These are phyloP conservation scores for Bothrops jararaca DNA, from an alignment of 2,113 vertebrate genomes.

Conservation along the genomic window DNA sequence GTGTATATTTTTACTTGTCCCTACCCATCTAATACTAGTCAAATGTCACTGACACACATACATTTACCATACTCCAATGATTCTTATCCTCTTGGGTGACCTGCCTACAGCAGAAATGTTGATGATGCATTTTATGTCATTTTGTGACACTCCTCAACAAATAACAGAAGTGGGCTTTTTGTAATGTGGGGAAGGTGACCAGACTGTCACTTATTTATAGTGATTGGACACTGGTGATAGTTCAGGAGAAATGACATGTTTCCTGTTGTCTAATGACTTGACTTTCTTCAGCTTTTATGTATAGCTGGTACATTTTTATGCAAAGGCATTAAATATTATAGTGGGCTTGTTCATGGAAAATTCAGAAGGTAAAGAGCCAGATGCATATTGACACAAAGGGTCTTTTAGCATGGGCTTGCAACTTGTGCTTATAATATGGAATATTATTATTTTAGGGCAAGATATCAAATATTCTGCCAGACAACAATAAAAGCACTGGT, in stretches of 20 bases:
- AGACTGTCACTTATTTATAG: constrained; percentile 63
- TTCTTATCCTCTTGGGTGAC: constrained; percentile 59
- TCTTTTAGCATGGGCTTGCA: neutral
- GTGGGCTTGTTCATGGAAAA: neutral
- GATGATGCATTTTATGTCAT: constrained; percentile 59
- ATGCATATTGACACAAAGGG: neutral
- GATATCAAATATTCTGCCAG: neutral
- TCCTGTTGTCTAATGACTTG: constrained; percentile 63
- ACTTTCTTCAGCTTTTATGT: constrained; percentile 36
- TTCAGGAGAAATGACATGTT: constrained; percentile 61
- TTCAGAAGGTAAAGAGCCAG: neutral
- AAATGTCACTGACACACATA: constrained; percentile 61
- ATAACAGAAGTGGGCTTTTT: constrained; percentile 52
- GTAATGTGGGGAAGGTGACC: constrained; percentile 42
- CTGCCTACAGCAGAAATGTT: constrained; percentile 48
- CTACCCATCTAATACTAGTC: constrained; percentile 64
- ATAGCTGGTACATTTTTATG: constrained; percentile 27
- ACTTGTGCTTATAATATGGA: neutral
- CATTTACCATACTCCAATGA: constrained; percentile 57
- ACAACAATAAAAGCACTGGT: too few relatives aligned
- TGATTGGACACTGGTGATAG: constrained; percentile 62
- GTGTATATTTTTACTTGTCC: constrained; percentile 52
- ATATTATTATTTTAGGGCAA: neutral
- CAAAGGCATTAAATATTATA: constrained; percentile 18
- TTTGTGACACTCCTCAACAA: constrained; percentile 58